A percentile compares a stretch with the other conserved stretches of the same genome.
Evolutionary conservation across 2,888 invertebrate species (phyloP).

Genomic region (Melanophora roralis): DNA sequence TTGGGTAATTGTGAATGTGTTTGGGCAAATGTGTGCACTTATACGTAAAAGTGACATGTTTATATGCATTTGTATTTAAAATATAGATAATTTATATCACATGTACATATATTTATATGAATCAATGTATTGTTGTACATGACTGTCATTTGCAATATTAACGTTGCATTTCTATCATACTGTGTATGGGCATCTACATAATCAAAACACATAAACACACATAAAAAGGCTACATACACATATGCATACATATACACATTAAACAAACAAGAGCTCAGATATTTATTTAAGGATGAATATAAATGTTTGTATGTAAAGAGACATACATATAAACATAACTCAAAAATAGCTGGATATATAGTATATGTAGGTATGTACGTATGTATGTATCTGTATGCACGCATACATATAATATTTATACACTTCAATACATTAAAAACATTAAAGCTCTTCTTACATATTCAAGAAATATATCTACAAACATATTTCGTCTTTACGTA

Average conservation of each 20-base stretch:
- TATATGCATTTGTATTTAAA: conserved; percentile 58
- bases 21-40: background rate
- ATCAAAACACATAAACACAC: background rate
- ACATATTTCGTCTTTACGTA: background rate
- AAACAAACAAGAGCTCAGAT: too few relatives aligned
- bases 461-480: too few relatives aligned
- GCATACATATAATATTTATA: background rate
- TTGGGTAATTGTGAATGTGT: background rate
- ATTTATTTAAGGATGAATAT: too few relatives aligned
- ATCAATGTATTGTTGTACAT: conserved; percentile 60
- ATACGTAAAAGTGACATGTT: conserved; percentile 29
- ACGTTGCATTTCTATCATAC: conserved; percentile 43
- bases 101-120: conserved; percentile 56
- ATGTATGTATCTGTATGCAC: background rate
- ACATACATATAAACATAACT: conserved; percentile 27
- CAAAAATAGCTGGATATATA: too few relatives aligned
- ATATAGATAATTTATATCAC: conserved; percentile 58
- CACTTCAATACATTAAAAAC: background rate
- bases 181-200: background rate
- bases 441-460: too few relatives aligned
- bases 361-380: background rate
- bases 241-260: background rate
- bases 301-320: background rate
- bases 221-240: background rate
- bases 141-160: conserved; percentile 60